Evolutionary conservation across 1,140 invertebrate species (phyloP).

Genomic region (Thalassaphorura encarpata): DNA sequence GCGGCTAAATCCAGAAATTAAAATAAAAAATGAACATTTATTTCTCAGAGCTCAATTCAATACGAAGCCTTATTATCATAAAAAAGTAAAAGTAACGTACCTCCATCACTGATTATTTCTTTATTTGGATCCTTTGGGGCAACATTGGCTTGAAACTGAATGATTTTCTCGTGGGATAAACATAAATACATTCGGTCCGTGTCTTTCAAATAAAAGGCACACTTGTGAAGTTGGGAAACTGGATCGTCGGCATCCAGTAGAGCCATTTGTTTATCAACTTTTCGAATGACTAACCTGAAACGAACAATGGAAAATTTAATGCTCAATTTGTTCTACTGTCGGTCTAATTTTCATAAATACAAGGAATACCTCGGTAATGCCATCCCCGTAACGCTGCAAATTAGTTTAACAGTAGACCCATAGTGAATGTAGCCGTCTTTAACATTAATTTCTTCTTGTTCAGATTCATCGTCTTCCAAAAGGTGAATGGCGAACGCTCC

Average conservation of each 20-base stretch:
- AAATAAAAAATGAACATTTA: no score
- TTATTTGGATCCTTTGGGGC: constrained; percentile 52
- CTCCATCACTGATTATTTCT: constrained; percentile 60
- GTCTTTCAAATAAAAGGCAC: constrained; percentile 60
- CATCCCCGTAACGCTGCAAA: constrained; percentile 57
- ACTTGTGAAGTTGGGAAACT: constrained; percentile 61
- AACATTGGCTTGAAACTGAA: constrained; percentile 56
- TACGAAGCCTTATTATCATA: neutral
- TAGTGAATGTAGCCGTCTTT: constrained; percentile 60
- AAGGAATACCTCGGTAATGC: constrained; percentile 54
- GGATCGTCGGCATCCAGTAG: constrained; percentile 58
- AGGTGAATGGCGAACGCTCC: constrained; percentile 61
- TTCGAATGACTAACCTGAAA: neutral
- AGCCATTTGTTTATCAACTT: constrained; percentile 53
- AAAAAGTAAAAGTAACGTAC: constrained; percentile 32
- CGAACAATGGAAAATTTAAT: neutral
- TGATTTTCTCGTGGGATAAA: constrained; percentile 58
- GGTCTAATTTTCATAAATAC: no score
- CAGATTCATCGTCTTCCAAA: constrained; percentile 52
- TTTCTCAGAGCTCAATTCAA: neutral
- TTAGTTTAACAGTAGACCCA: constrained; percentile 58
- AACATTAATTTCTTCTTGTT: constrained; percentile 54
- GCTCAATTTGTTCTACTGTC: constrained; percentile 44
- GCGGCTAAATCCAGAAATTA: no score
- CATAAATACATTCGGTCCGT: constrained; percentile 60